Percentiles rank a stretch among this genome's conserved stretches.
Evolutionary conservation across 1,140 invertebrate species (phyloP).

Genomic region (Holotrichia oblita): DNA sequence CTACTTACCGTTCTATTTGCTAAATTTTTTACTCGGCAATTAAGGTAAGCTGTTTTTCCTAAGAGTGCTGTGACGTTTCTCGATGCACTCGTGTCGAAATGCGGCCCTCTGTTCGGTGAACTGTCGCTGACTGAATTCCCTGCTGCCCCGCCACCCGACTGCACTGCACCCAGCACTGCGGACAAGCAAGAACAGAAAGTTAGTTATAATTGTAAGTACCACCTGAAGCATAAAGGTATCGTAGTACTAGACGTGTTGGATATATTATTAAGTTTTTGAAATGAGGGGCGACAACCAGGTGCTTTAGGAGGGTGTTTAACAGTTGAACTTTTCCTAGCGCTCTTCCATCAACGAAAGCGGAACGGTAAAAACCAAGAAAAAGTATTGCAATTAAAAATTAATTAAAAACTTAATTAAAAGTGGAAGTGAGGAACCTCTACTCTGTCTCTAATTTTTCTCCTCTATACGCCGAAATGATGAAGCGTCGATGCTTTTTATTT

Average conservation of each 20-base stretch:
- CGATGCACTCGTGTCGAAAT: slow-evolving; percentile 77
- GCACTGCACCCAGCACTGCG: slow-evolving; percentile 54
- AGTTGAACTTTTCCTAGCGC: neutral
- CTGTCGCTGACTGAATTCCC: slow-evolving; percentile 53
- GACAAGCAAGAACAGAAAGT: slow-evolving; percentile 44
- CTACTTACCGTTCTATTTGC: slow-evolving; percentile 80
- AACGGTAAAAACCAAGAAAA: neutral
- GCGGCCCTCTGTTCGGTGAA: slow-evolving; percentile 66
- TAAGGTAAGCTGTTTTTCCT: slow-evolving; percentile 80
- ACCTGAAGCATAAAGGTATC: neutral
- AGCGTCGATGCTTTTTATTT: neutral
- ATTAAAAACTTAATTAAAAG: slow-evolving; percentile 36
- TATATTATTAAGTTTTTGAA: neutral
- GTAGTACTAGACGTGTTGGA: neutral
- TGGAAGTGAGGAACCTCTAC: neutral
- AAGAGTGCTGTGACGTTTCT: slow-evolving; percentile 83
- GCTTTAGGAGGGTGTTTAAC: slow-evolving; percentile 3
- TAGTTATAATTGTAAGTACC: neutral
- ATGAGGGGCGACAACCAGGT: neutral
- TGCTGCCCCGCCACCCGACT: slow-evolving; percentile 48
- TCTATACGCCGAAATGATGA: neutral
- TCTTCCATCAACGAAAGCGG: neutral
- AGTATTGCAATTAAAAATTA: slow-evolving; percentile 37
- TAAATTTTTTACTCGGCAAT: slow-evolving; percentile 81
- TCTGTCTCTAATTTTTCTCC: neutral